These are phyloP conservation scores for Sarcophaga peregrina DNA, from an alignment of 1,140 invertebrate species.

Conservation along the genomic window DNA sequence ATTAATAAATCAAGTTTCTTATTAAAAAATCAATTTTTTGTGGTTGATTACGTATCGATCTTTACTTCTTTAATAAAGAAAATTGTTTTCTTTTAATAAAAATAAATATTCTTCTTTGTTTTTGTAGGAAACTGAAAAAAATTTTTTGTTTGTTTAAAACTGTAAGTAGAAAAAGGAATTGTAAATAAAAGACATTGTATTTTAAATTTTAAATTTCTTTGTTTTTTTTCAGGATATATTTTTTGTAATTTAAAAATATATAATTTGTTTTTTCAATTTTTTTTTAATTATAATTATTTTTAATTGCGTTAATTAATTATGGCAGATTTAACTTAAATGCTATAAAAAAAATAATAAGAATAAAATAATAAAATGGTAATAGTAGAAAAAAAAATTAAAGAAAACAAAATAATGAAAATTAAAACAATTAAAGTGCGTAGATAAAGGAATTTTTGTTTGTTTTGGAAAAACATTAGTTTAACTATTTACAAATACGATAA, in stretches of 20 bases:
- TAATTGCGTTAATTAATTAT: conserved; percentile 46
- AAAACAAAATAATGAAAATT: conserved; percentile 37
- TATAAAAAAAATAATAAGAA: conserved; percentile 46
- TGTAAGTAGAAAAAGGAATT: background rate
- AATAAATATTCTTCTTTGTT: too few relatives aligned
- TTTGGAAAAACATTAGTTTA: conserved; percentile 1
- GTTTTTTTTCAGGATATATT: background rate
- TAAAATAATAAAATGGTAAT: conserved; percentile 37
- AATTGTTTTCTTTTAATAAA: too few relatives aligned
- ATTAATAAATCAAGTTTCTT: too few relatives aligned
- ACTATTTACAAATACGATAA: conserved; percentile 28
- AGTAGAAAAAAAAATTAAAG: conserved; percentile 13
- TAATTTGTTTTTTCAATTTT: too few relatives aligned
- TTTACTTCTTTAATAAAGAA: too few relatives aligned
- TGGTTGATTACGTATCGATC: too few relatives aligned
- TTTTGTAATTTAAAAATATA: conserved; percentile 38
- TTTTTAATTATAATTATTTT: conserved; percentile 28
- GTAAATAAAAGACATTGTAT: background rate
- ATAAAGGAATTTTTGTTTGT: background rate
- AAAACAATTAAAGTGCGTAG: conserved; percentile 26
- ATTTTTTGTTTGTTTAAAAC: too few relatives aligned
- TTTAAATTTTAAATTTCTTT: conserved; percentile 12
- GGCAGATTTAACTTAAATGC: conserved; percentile 51
- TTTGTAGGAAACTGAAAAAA: too few relatives aligned
- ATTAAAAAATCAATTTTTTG: too few relatives aligned